Evolutionary conservation across 2,888 invertebrate genomes (phyloP).

Genomic region (Agonum fuliginosum): DNA sequence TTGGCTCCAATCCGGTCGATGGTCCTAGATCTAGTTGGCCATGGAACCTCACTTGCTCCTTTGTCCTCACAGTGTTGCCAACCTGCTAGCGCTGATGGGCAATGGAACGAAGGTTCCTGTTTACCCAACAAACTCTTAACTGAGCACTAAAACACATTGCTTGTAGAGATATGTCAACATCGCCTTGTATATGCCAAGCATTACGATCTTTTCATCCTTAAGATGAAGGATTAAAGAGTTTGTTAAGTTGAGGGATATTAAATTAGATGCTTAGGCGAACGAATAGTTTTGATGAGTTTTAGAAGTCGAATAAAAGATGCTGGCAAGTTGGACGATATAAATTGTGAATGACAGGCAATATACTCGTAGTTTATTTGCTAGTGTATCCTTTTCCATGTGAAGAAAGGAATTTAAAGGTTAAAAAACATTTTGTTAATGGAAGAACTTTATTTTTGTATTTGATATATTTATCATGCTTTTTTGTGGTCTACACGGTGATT

Average conservation of each 20-base stretch:
- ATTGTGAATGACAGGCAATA: too few species aligned
- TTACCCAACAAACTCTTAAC: conserved; percentile 65
- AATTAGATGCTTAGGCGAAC: conserved; percentile 2
- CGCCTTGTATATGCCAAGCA: conserved; percentile 6
- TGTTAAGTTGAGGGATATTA: conserved; percentile 11
- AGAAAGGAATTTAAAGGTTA: too few species aligned
- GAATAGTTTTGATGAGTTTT: conserved; percentile 7
- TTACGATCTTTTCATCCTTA: conserved; percentile 22
- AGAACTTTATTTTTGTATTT: too few species aligned
- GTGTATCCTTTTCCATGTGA: too few species aligned
- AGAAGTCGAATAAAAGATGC: not conserved
- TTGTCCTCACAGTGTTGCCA: conserved; percentile 13
- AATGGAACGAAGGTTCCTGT: conserved; percentile 63
- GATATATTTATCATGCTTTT: too few species aligned
- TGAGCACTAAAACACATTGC: conserved; percentile 63
- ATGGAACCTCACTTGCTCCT: not conserved
- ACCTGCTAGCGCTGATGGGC: conserved; percentile 55
- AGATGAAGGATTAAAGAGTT: conserved; percentile 7
- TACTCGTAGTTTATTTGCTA: too few species aligned
- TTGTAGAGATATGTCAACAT: conserved; percentile 45
- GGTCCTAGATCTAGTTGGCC: conserved; percentile 21
- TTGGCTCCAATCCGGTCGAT: conserved; percentile 4
- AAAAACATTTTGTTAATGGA: too few species aligned
- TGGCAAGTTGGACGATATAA: not conserved
- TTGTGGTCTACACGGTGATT: too few species aligned